Conservation (phyloP, 2,797 vertebrate genomes). For the Sebastes variabilis region DNA sequence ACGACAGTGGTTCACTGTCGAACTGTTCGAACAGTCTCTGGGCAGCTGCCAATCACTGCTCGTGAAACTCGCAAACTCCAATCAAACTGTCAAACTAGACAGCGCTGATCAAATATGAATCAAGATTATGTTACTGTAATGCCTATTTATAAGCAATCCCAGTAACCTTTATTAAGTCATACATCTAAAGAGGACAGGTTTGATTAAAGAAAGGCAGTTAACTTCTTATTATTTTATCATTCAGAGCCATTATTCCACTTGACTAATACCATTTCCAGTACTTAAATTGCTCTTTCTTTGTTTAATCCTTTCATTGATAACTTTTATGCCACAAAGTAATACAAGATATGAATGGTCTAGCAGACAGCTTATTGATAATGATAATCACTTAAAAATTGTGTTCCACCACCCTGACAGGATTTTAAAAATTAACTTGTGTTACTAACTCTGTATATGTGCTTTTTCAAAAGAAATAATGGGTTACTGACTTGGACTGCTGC, state of each 20-base stretch:
- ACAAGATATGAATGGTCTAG: not conserved
- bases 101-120: too few relatives aligned
- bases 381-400: not conserved
- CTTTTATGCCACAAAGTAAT: not conserved
- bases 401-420: not conserved
- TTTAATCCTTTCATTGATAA: conserved; percentile 9
- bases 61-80: too few relatives aligned
- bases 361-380: not conserved
- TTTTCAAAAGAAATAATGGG: conserved; percentile 14
- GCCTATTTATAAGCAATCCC: too few relatives aligned
- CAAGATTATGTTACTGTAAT: too few relatives aligned
- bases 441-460: conserved; percentile 1
- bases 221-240: not conserved
- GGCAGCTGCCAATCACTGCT: too few relatives aligned
- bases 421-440: conserved; percentile 9
- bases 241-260: not conserved
- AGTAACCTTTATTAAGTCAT: conserved; percentile 4
- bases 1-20: too few relatives aligned
- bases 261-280: not conserved
- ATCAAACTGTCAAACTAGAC: too few relatives aligned
- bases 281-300: not conserved
- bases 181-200: not conserved
- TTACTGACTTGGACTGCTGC: conserved; percentile 13
- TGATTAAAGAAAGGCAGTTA: not conserved
- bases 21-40: too few relatives aligned